Evolutionary conservation across 2,888 invertebrate genomes (phyloP), one percentile per base, ranked within the genome.

Genomic region (Phoenoteleia sp.): DNA sequence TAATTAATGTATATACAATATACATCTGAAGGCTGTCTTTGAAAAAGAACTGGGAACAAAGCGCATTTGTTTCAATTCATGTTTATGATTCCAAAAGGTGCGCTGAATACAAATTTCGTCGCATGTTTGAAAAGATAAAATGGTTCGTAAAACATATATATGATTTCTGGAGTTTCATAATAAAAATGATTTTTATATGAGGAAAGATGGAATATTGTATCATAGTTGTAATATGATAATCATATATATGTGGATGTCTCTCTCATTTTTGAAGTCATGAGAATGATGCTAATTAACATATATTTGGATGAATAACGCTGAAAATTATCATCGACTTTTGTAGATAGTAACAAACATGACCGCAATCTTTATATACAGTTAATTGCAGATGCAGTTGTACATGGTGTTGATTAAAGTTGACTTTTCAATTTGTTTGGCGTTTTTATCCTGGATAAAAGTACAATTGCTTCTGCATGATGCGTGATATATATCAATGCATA

Each of bases 401-500:
- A 11, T n/a, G n/a, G 19, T 6, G 39, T 54, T 54, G 17, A 25
- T 66, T 64, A 6, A 45, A 45, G 3, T 15, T 56, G 23, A 17
- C 49, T 60, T 64, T 67, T 76, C 29, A 3, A 23, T 6, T 60
- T 49, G 45, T 27, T 4, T 17, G n/a, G n/a, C n/a, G n/a, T n/a
- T n/a, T n/a, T n/a, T n/a, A n/a, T n/a, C n/a, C n/a, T 60, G 29
- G 25, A 60, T 27, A 49, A 21, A n/a, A 11, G 67, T 77, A 77
- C 69, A 80, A 64, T 71, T 80, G 72, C 62, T 33, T 72, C 72
- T 72, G 80, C 80, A 80, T 23, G 11, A 69, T 64, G 64, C 72
- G 56, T 80, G 80, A 80, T 80, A 66, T 80, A 72, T 72, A 72
- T 80, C 80, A 72, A 54, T 72, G 72, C 62, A 77, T 62, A 69